phyloP scores from a whole-genome alignment of 2,797 vertebrate genomes.

The Crenuchus spilurus region DNA sequence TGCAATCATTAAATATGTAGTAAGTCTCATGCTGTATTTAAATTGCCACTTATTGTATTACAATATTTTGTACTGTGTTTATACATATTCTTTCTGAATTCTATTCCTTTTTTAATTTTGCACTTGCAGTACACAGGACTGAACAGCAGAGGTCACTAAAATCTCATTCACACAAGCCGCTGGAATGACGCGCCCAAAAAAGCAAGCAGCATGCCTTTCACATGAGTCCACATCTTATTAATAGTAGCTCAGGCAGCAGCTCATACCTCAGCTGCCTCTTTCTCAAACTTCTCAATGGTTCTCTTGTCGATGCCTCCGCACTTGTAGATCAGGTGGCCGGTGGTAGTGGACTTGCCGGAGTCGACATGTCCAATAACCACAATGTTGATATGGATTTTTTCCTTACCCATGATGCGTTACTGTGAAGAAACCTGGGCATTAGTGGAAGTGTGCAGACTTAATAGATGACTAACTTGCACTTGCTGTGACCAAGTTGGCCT shows the following conservation, averaged over 20 bases:
- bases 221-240: slow-evolving; percentile 34
- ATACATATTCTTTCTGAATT: no score
- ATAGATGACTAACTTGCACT: no score
- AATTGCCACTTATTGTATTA: no score
- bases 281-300: slow-evolving; percentile 84
- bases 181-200: slow-evolving; percentile 41
- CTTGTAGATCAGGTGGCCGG: slow-evolving; percentile 82
- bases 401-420: slow-evolving; percentile 75
- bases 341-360: slow-evolving; percentile 81
- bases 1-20: neutral
- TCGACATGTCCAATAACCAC: slow-evolving; percentile 84
- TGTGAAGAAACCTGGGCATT: slow-evolving; percentile 50
- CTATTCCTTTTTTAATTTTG: no score
- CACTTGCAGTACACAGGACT: neutral
- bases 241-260: slow-evolving; percentile 27
- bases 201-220: slow-evolving; percentile 20
- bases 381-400: slow-evolving; percentile 82
- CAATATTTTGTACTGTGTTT: no score
- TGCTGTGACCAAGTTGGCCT: neutral
- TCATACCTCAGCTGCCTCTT: slow-evolving; percentile 80
- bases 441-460: no score
- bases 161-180: neutral
- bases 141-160: slow-evolving; percentile 58
- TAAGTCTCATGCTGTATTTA: neutral
- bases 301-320: slow-evolving; percentile 81